These are phyloP conservation scores for Stichodactyla helianthus DNA, from an alignment of 64 coral and sea anemone species.

Conservation along the genomic window DNA sequence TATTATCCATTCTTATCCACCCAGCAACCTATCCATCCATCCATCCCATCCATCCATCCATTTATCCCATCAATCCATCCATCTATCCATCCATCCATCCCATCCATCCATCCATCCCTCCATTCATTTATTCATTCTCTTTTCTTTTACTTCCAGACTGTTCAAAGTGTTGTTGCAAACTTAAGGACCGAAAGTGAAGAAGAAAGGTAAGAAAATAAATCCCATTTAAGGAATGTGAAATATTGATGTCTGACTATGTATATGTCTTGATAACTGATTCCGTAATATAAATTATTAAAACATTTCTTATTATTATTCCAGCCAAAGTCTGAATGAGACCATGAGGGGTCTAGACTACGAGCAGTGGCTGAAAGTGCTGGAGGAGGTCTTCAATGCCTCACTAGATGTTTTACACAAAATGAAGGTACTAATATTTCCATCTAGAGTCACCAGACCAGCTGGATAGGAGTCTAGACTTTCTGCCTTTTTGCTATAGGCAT, in stretches of 20 bases:
- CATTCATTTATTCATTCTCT: not conserved
- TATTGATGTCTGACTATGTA: too few species aligned
- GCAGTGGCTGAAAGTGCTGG: conserved; percentile 83
- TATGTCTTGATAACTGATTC: too few species aligned
- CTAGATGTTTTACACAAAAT: conserved; percentile 77
- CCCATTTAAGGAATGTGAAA: not conserved
- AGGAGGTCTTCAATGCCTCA: conserved; percentile 70
- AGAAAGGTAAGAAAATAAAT: conserved; percentile 54
- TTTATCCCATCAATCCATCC: not conserved
- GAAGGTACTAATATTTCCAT: conserved; percentile 43
- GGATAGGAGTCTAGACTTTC: too few species aligned
- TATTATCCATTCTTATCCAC: not conserved
- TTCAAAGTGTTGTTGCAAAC: conserved; percentile 49
- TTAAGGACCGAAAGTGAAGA: conserved; percentile 56
- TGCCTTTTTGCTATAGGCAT: too few species aligned
- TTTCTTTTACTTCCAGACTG: conserved; percentile 50
- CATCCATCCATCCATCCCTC: not conserved
- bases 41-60: not conserved
- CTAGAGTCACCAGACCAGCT: too few species aligned
- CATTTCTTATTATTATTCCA: not conserved
- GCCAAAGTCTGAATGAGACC: conserved; percentile 33
- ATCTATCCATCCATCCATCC: not conserved
- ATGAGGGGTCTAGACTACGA: conserved; percentile 79
- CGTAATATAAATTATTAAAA: too few species aligned
- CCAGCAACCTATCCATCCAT: not conserved